Conservation (phyloP, 2,797 vertebrate species). For the Limnodromus scolopaceus region DNA sequence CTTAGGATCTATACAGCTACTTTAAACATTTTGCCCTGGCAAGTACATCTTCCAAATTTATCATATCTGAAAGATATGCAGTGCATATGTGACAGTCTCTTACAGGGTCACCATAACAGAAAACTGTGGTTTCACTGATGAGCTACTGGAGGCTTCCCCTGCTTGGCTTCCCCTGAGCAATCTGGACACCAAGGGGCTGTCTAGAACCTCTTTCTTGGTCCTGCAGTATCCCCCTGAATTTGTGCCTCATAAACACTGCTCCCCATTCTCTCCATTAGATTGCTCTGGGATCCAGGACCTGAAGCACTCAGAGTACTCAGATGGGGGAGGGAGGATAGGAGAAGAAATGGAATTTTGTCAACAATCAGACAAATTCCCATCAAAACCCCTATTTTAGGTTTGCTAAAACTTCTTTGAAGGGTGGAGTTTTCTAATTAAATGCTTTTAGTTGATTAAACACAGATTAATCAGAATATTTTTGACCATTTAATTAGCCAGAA, state of each 20-base stretch:
- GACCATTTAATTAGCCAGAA: neutral
- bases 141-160: neutral
- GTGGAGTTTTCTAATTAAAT: neutral
- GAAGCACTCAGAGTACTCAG: neutral
- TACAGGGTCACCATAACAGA: neutral
- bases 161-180: neutral
- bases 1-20: neutral
- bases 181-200: neutral
- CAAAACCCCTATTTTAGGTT: neutral
- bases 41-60: neutral
- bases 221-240: neutral
- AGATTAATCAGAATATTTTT: neutral
- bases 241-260: neutral
- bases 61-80: rapidly evolving
- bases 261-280: neutral
- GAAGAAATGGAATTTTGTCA: neutral
- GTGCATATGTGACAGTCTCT: neutral
- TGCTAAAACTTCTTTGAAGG: neutral
- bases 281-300: neutral
- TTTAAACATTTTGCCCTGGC: neutral
- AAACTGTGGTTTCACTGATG: neutral
- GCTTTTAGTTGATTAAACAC: neutral
- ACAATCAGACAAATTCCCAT: neutral
- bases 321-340: neutral
- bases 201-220: neutral